These are phyloP conservation scores for Drosophila auraria DNA, from an alignment of 1,140 invertebrate species.

Conservation along the genomic window DNA sequence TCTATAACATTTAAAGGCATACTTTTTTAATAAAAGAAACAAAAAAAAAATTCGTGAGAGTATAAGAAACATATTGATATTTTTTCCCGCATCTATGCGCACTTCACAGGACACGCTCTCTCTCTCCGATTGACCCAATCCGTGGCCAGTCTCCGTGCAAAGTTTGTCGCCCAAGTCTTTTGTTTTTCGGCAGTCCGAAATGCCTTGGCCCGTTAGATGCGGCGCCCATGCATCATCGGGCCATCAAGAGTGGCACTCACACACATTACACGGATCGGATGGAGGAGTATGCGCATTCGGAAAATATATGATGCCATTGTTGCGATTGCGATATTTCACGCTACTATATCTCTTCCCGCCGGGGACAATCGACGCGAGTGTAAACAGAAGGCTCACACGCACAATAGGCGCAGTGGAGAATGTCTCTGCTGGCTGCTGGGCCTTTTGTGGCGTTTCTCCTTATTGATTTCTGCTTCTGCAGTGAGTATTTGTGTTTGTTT, in stretches of 20 bases:
- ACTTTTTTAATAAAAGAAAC: not conserved
- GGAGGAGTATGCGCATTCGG: conserved; percentile 65
- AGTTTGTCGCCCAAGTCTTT: conserved; percentile 70
- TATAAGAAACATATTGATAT: not conserved
- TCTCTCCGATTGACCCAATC: conserved; percentile 8
- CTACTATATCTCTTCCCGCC: conserved; percentile 37
- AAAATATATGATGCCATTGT: conserved; percentile 78
- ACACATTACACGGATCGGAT: conserved; percentile 47
- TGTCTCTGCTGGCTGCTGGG: conserved; percentile 1
- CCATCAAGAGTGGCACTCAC: conserved; percentile 32
- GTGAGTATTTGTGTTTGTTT: conserved; percentile 65
- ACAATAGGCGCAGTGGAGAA: conserved; percentile 53
- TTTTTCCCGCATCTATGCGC: conserved; percentile 3
- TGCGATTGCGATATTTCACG: conserved; percentile 69
- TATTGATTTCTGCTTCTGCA: conserved; percentile 50
- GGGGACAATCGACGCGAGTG: conserved; percentile 46
- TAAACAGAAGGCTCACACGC: conserved; percentile 62
- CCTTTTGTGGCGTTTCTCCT: conserved; percentile 56
- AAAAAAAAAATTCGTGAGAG: not conserved
- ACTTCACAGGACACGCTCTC: conserved; percentile 6
- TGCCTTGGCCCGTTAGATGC: conserved; percentile 57
- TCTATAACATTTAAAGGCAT: not conserved
- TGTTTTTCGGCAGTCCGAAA: conserved; percentile 47
- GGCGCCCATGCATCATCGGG: conserved; percentile 63
- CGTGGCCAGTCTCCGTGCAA: conserved; percentile 17